Conservation (phyloP, 2,797 vertebrate genomes). For the Leptatherina wallacei region DNA sequence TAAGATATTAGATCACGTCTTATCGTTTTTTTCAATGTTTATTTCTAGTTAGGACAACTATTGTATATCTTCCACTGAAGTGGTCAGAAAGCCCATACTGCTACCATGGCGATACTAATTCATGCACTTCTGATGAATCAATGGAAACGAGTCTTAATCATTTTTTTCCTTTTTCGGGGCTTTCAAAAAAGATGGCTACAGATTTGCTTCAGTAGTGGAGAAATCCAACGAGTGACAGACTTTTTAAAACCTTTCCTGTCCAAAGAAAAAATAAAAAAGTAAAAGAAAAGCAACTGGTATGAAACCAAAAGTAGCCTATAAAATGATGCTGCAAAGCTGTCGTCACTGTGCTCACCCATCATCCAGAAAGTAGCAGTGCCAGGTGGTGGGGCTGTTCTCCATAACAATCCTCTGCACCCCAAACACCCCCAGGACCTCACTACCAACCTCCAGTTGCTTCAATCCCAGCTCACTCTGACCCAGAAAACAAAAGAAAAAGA, state of each 20-base stretch:
- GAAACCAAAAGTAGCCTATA: background rate
- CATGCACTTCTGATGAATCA: too few relatives aligned
- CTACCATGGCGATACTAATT: too few relatives aligned
- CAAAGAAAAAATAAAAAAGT: background rate
- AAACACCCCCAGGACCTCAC: conserved; percentile 79
- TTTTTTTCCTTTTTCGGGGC: too few relatives aligned
- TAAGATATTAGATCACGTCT: too few relatives aligned
- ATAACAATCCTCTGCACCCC: conserved; percentile 85
- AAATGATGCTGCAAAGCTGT: background rate
- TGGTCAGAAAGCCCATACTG: background rate
- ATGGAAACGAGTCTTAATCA: too few relatives aligned
- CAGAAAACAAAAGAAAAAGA: conserved; percentile 11
- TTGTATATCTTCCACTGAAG: background rate
- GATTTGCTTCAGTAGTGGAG: background rate
- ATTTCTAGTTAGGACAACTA: background rate
- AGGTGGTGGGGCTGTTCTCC: conserved; percentile 69
- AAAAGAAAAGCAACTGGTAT: background rate
- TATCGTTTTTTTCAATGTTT: background rate
- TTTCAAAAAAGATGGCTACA: background rate
- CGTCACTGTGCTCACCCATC: conserved; percentile 83
- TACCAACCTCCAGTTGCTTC: conserved; percentile 79
- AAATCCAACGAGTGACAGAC: background rate
- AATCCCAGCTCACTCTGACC: conserved; percentile 82
- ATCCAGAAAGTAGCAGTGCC: conserved; percentile 88
- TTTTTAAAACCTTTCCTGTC: background rate